Conservation (phyloP, 1,140 invertebrate genomes). For the Euwallacea fornicatus region DNA sequence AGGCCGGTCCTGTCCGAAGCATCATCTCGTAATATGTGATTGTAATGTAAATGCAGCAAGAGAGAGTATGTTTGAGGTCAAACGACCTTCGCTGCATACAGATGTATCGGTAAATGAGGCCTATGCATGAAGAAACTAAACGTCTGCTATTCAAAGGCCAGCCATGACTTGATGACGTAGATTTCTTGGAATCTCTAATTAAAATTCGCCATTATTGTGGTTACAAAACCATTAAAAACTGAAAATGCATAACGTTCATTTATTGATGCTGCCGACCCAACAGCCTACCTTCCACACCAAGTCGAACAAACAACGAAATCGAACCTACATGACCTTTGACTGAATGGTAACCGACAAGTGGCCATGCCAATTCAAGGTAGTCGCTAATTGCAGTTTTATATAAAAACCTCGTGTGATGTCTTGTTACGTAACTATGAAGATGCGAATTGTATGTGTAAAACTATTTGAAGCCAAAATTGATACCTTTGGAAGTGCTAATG, state of each 20-base stretch:
- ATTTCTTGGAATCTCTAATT: too few species aligned
- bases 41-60: constrained; percentile 8
- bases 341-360: constrained; percentile 3
- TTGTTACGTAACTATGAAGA: not conserved
- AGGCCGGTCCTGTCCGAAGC: not conserved
- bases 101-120: constrained; percentile 12
- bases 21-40: constrained; percentile 15
- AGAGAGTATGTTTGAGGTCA: constrained; percentile 18
- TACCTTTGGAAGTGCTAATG: too few species aligned
- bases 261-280: not conserved
- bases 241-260: too few species aligned
- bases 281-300: not conserved
- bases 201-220: too few species aligned
- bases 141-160: too few species aligned
- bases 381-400: constrained; percentile 6
- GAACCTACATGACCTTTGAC: constrained; percentile 8
- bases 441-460: too few species aligned
- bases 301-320: not conserved
- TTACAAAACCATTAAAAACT: too few species aligned
- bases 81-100: constrained; percentile 3
- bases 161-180: too few species aligned
- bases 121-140: too few species aligned
- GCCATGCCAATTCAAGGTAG: constrained; percentile 8
- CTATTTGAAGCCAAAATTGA: too few species aligned
- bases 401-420: not conserved